Base-by-base conservation (phyloP, 2,797 vertebrate species). In the Taeniopygia guttata region DNA sequence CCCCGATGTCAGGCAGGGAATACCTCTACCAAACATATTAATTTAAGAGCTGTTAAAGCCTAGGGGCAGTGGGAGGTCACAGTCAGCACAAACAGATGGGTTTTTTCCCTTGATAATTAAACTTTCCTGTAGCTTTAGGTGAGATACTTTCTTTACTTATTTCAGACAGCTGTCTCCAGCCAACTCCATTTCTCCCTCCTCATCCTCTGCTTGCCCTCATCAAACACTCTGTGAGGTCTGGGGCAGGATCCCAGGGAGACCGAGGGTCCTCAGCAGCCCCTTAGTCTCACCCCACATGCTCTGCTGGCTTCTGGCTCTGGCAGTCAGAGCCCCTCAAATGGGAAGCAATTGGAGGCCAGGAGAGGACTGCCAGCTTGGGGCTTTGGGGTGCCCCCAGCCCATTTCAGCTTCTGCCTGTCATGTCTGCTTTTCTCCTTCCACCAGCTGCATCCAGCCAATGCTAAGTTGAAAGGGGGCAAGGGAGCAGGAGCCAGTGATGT, bases 61-160 rank as follows among this genome's bases (percentile, higher is more conserved):
- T 16, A 11, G 55, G 78, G 92, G 78, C 87, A 88, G 63, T 2
- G 0, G 32, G 85, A 95, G 95, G 94, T 94, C 94, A 88, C 75
- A 78, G 87, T 92, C 84, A 38, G 0, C 54, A 38, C 85, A 95
- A 93, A 90, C 95, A 96, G 95, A 97, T 97, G 96, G 89, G 91
- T 77, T 93, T 92, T 94, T 90, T 92, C 95, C 91, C 94, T 91
- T 89, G 94, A 20, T 93, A 96, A 96, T 93, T 95, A 89, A 91
- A 90, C 90, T 87, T 92, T 43, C 75, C 75, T 88, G 67, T 79
- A 62, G 68, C 87, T 93, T 83, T 69, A 91, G 72, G 91, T 0
- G 2, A 89, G 87, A 94, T 75, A 49, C 32, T 68, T 87, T 82
- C 43, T 73, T 77, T 79, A 89, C 64, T 92, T 76, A 60, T 92